These are phyloP conservation scores for Vespertilio murinus DNA, from an alignment of 2,797 vertebrate species.

Conservation along the genomic window DNA sequence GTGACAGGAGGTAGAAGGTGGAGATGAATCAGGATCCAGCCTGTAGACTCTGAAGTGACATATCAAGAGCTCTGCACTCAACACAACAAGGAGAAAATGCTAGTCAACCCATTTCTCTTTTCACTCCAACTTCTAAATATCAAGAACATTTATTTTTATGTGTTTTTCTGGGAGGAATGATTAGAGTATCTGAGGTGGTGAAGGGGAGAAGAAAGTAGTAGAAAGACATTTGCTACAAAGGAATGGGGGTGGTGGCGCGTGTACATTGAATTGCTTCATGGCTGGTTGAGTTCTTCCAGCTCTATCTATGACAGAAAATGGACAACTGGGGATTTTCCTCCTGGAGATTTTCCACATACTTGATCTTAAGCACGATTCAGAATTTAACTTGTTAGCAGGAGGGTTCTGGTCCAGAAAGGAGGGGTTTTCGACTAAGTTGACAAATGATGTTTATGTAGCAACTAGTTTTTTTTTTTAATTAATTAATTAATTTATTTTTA, in stretches of 20 bases:
- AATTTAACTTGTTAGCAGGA: not conserved
- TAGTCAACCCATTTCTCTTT: not conserved
- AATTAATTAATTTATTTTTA: too few relatives aligned
- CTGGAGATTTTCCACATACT: not conserved
- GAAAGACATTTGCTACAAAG: not conserved
- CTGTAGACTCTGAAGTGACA: not conserved
- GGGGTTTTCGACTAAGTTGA: not conserved
- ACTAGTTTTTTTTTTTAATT: not conserved
- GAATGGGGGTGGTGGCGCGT: not conserved
- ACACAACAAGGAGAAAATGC: not conserved
- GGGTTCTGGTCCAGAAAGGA: not conserved
- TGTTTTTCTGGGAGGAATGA: not conserved
- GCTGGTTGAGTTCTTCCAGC: not conserved
- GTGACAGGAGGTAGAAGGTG: not conserved
- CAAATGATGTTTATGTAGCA: not conserved
- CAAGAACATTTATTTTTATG: not conserved
- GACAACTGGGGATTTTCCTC: not conserved
- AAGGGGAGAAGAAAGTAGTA: not conserved
- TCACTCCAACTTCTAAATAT: not conserved
- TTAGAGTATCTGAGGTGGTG: not conserved
- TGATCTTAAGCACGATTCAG: not conserved
- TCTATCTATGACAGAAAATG: not conserved
- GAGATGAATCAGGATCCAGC: not conserved
- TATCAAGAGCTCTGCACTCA: not conserved
- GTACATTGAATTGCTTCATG: not conserved